phyloP scores from a whole-genome alignment of 2,797 vertebrate genomes.

The Chrysocyon brachyurus region DNA sequence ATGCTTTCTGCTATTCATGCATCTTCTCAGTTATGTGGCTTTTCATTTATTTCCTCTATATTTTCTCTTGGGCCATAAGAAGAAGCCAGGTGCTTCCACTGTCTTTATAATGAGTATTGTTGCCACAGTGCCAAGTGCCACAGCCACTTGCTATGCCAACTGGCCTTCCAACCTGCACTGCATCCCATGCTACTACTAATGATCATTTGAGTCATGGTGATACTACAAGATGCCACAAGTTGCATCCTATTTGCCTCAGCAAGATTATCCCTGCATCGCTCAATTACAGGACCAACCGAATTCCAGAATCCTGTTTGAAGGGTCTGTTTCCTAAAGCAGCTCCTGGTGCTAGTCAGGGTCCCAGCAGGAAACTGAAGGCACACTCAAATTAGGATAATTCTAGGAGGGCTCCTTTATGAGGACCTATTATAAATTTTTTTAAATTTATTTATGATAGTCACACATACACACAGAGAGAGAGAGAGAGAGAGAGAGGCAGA shows the following conservation, averaged over 20 bases:
- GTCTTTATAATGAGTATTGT: not conserved
- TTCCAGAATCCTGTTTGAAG: not conserved
- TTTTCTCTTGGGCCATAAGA: not conserved
- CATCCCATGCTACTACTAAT: fast-evolving
- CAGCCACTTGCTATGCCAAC: not conserved
- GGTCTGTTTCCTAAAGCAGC: not conserved
- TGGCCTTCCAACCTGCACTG: not conserved
- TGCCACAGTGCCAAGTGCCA: not conserved
- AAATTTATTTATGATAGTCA: too few relatives aligned
- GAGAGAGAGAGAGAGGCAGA: too few relatives aligned
- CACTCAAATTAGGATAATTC: not conserved
- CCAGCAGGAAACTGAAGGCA: not conserved
- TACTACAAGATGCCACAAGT: not conserved
- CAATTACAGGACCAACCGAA: not conserved
- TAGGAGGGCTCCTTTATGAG: not conserved
- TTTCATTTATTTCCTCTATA: not conserved
- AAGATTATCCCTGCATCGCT: not conserved
- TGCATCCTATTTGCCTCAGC: not conserved
- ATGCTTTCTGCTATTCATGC: not conserved
- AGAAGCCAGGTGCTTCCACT: not conserved
- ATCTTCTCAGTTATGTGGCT: not conserved
- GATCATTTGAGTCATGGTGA: not conserved
- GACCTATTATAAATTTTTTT: too few relatives aligned
- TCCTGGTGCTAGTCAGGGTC: not conserved
- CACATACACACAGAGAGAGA: too few relatives aligned